Percentiles rank a stretch among this genome's conserved stretches.
phyloP scores from a whole-genome alignment of 2,113 vertebrate species.

The Cyanoderma ruficeps region DNA sequence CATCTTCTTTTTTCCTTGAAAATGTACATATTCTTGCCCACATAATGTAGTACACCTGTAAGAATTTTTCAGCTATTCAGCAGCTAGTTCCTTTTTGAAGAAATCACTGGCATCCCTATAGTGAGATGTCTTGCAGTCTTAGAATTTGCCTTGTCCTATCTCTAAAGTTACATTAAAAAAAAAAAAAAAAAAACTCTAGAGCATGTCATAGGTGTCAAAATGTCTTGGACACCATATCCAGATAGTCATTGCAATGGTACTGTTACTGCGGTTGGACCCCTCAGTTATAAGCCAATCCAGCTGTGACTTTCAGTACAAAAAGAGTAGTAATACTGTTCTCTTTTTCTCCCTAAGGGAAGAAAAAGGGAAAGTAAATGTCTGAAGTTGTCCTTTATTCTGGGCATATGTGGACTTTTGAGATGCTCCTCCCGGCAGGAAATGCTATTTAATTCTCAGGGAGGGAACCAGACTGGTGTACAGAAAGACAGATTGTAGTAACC shows the following conservation, averaged over 20 bases:
- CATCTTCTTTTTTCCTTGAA: not conserved
- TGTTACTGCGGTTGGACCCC: not conserved
- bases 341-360: not conserved
- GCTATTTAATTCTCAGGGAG: not conserved
- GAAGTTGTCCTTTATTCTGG: not conserved
- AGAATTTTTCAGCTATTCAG: not conserved
- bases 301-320: conserved; percentile 17
- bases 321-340: not conserved
- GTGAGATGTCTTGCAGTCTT: not conserved
- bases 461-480: not conserved
- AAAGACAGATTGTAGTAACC: not conserved
- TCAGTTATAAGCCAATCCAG: not conserved
- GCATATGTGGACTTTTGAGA: not conserved
- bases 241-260: not conserved
- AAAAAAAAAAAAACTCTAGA: not conserved
- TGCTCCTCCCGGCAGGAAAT: not conserved
- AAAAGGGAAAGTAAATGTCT: not conserved
- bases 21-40: not conserved
- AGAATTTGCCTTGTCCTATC: not conserved
- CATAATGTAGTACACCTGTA: not conserved
- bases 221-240: not conserved
- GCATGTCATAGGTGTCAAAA: not conserved
- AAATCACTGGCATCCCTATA: not conserved
- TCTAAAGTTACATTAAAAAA: not conserved
- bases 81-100: not conserved